Percentiles rank a stretch among this genome's conserved stretches.
Evolutionary conservation across 2,888 invertebrate species (phyloP).

Genomic region (Eupelmus urozonus): DNA sequence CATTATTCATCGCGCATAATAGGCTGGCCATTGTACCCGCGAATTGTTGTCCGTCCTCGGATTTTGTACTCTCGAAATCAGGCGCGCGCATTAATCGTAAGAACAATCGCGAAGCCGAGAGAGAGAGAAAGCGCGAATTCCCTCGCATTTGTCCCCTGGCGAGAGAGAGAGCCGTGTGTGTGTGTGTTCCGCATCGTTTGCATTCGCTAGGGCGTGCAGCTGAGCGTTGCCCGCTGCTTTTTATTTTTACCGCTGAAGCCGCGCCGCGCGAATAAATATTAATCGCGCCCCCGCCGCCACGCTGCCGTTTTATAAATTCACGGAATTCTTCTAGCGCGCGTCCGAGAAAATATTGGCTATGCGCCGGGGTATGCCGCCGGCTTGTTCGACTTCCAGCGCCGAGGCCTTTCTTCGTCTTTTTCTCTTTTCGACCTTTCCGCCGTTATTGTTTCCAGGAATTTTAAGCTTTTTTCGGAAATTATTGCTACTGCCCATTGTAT

Average conservation of each 20-base stretch:
- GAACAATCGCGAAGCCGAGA: slow-evolving; percentile 38
- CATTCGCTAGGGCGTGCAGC: not conserved
- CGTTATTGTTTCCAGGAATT: slow-evolving; percentile 3
- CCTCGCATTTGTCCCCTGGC: slow-evolving; percentile 13
- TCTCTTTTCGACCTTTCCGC: not conserved
- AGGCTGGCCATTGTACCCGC: slow-evolving; percentile 9
- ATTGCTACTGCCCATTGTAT: no score
- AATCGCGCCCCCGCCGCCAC: slow-evolving; percentile 9
- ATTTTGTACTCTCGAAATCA: slow-evolving; percentile 41
- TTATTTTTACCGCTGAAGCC: no score
- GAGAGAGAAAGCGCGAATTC: slow-evolving; percentile 30
- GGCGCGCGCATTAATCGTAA: slow-evolving; percentile 49
- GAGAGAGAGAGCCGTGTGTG: slow-evolving; percentile 20
- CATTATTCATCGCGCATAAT: slow-evolving; percentile 52
- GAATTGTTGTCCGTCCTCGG: not conserved
- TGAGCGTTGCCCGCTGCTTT: not conserved
- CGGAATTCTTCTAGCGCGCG: slow-evolving; percentile 3
- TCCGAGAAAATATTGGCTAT: slow-evolving; percentile 3
- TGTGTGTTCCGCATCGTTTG: slow-evolving; percentile 35
- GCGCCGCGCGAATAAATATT: slow-evolving; percentile 43
- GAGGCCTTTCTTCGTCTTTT: not conserved
- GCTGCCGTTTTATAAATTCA: slow-evolving; percentile 25
- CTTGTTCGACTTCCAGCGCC: no score
- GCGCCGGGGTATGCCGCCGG: no score
- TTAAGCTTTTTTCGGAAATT: no score